These are phyloP conservation scores for Corydoras maculifer DNA, from an alignment of 2,113 vertebrate genomes.

Conservation along the genomic window DNA sequence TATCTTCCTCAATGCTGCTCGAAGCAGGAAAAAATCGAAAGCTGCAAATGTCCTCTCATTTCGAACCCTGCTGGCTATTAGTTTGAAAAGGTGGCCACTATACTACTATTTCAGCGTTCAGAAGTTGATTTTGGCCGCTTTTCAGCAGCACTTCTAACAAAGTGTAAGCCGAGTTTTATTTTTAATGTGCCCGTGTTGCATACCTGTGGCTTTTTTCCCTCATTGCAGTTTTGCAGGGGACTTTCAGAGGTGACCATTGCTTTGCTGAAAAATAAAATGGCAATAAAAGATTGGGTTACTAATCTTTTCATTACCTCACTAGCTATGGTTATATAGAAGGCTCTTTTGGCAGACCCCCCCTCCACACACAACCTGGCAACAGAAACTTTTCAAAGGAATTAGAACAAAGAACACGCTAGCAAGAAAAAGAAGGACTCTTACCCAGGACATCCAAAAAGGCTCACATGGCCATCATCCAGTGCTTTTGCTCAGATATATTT, in stretches of 20 bases:
- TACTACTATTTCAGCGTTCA: background rate
- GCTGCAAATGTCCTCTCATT: too few relatives aligned
- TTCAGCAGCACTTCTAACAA: background rate
- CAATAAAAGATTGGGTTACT: constrained; percentile 8
- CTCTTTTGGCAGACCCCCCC: constrained; percentile 19
- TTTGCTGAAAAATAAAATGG: constrained; percentile 7
- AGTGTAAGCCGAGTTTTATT: background rate
- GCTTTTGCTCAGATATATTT: constrained; percentile 36
- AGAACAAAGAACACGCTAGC: too few relatives aligned
- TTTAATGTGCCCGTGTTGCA: background rate
- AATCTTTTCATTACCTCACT: constrained; percentile 20
- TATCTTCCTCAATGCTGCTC: too few relatives aligned
- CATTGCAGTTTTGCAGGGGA: constrained; percentile 14
- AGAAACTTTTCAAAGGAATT: too few relatives aligned
- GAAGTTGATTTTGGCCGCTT: background rate
- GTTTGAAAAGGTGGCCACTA: too few relatives aligned
- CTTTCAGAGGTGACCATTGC: background rate
- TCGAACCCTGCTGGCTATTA: too few relatives aligned
- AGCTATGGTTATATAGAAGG: constrained; percentile 23
- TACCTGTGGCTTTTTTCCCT: background rate
- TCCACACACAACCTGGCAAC: constrained; percentile 22
- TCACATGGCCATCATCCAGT: constrained; percentile 37
- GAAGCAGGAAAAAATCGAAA: too few relatives aligned
- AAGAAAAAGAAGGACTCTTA: constrained; percentile 28
- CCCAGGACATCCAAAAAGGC: constrained; percentile 31